Conservation (phyloP, 64 coral and sea anemone genomes). For the Montipora capricornis region DNA sequence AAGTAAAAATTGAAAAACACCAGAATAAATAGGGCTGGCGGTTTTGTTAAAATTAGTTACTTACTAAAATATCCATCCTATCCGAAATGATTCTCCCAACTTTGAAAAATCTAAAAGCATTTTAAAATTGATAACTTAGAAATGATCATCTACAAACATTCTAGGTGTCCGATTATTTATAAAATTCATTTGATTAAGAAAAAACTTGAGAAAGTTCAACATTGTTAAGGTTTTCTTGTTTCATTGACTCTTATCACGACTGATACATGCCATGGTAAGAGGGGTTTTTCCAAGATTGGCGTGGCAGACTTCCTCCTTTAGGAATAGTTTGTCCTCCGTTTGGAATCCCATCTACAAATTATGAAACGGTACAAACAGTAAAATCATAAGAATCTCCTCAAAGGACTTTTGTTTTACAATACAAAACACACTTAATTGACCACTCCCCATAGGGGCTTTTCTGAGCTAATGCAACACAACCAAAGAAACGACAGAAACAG, state of each 20-base stretch:
- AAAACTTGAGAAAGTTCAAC: neutral
- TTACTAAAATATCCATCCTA: no score
- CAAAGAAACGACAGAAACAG: no score
- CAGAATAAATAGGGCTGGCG: no score
- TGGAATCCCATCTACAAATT: conserved; percentile 42
- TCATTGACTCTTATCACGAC: neutral
- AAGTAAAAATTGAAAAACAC: no score
- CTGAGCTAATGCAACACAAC: no score
- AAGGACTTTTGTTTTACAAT: no score
- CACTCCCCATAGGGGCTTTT: no score
- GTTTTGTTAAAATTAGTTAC: no score
- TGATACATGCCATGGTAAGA: conserved; percentile 30
- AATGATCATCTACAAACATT: neutral
- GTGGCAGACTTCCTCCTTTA: conserved; percentile 24
- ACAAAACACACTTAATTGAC: no score
- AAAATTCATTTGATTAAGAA: neutral
- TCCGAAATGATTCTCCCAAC: no score
- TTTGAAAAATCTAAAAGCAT: no score
- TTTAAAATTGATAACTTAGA: no score
- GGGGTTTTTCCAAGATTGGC: neutral
- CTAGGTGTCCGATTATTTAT: neutral
- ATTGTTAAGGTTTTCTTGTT: neutral
- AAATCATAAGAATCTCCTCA: neutral
- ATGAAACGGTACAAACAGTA: neutral
- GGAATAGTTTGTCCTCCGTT: conserved; percentile 68